These are phyloP conservation scores for Indri indri DNA, from an alignment of 2,113 vertebrate species.

Conservation along the genomic window DNA sequence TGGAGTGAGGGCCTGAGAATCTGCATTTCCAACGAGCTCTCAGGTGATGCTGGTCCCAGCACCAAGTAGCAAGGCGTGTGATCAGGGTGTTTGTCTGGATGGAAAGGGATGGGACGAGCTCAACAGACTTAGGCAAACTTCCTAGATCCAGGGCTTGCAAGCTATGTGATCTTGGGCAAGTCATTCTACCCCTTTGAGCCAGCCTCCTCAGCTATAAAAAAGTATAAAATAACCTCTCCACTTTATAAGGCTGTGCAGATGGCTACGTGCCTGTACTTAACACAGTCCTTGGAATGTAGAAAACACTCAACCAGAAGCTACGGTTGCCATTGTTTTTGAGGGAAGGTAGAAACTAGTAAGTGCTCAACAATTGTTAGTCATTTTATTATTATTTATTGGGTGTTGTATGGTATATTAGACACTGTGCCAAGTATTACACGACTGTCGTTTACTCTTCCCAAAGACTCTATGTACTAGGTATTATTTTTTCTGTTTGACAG, in stretches of 20 bases:
- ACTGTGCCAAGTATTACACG: background rate
- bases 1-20: background rate
- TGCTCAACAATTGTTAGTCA: background rate
- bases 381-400: background rate
- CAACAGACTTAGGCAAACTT: background rate
- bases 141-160: slow-evolving; percentile 37
- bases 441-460: background rate
- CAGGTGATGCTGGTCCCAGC: background rate
- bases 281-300: background rate
- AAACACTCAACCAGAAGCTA: background rate
- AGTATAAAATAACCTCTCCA: background rate
- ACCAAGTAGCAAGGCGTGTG: background rate
- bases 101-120: background rate
- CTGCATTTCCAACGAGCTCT: background rate
- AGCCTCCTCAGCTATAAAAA: background rate
- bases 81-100: background rate
- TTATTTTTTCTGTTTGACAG: background rate
- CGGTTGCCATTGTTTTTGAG: background rate
- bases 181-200: slow-evolving; percentile 32
- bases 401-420: background rate
- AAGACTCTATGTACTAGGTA: background rate
- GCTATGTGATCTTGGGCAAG: background rate
- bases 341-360: background rate
- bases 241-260: background rate
- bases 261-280: background rate